Evolutionary conservation across 1,140 invertebrate genomes (phyloP).

Genomic region (Oscheius sp.): DNA sequence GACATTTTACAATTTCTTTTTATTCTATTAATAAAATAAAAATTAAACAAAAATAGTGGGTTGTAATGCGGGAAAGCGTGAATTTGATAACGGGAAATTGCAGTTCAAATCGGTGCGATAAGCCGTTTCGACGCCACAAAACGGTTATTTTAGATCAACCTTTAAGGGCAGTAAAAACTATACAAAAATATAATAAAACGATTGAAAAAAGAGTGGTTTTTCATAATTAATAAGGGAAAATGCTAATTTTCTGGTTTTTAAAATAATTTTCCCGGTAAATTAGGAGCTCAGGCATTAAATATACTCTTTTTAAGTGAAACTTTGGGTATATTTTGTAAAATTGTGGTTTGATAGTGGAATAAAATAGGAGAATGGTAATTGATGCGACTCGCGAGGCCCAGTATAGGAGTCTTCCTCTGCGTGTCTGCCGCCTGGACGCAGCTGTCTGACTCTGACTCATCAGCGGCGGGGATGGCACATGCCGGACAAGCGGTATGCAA

Average conservation of each 20-base stretch:
- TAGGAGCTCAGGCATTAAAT: background rate
- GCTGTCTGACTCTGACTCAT: no score
- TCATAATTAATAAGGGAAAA: background rate
- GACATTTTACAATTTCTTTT: no score
- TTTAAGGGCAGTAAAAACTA: background rate
- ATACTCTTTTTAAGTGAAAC: background rate
- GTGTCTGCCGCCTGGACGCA: no score
- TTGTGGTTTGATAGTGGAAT: background rate
- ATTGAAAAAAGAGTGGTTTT: background rate
- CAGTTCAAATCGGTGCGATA: background rate
- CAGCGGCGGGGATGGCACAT: no score
- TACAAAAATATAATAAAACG: background rate
- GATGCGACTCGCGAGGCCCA: no score
- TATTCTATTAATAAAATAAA: background rate
- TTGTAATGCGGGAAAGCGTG: background rate
- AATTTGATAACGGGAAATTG: background rate
- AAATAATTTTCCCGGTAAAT: background rate
- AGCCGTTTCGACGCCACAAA: no score
- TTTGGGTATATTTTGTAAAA: background rate
- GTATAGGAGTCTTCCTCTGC: no score
- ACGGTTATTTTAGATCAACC: background rate
- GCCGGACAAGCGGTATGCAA: no score
- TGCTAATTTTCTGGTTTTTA: no score
- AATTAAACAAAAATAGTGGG: background rate
- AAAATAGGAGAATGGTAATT: background rate